Base-by-base conservation (phyloP, 2,888 invertebrate species). In the Epinotia ramella region DNA sequence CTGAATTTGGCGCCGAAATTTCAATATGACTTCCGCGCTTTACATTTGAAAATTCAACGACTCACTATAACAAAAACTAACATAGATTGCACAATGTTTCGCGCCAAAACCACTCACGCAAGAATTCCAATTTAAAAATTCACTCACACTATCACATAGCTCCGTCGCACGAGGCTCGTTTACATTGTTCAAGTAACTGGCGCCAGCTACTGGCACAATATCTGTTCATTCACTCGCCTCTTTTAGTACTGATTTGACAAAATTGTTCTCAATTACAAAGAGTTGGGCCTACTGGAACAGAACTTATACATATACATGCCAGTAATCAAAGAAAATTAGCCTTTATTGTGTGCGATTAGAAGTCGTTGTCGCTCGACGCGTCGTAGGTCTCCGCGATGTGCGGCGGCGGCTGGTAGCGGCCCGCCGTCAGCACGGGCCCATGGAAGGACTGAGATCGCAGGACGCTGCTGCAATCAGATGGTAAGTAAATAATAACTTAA, bases 391-490 rank as follows among this genome's bases (percentile, higher is more conserved):
- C 94, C 74, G 84, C 86, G 73, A 92, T 90, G 76, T 88, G 87
- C 73, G 81, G 80, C 67, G 90, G 86, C 77, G 88, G 85, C 78
- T 88, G 85, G 81, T 89, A 88, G 72, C 91, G 89, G 18, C 90
- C 84, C 18, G 92, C 91, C 77, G 88, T 84, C 79, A 92, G 84
- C 81, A 95, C 90, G 53, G 95, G 95, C 65, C 95, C 95, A 88
- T 96, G 95, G 89, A 96, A 96, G 79, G 96, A 96, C 87, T 95
- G 96, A 81, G 96, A 96, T 82, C 96, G 93, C 77, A 95, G 91
- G 80, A 96, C 96, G 83, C 94, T 95, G 85, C 95, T 95, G 94
- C 74, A 88, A 87, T 80, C 77, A 72, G 49, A 78, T 65, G 13
- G 40, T 40, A 9, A 40, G 40, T 40, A 40, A 40, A 40, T 40